Evolutionary conservation across 2,888 invertebrate genomes (phyloP), one percentile per base, ranked within the genome.

Genomic region (Tenthredo mesomela): DNA sequence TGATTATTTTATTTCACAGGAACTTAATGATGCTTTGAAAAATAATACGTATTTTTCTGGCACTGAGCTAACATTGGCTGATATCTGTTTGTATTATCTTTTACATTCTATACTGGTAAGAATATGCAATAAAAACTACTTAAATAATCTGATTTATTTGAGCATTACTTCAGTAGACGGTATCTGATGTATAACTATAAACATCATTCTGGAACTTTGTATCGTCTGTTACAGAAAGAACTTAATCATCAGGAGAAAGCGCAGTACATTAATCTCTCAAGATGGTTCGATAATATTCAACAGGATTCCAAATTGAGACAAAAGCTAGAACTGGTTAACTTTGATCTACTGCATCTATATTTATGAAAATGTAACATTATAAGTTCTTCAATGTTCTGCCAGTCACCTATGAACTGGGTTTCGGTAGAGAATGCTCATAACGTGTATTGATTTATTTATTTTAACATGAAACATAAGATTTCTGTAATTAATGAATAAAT

Each of bases 221-320:
- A 25, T 84, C 86, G 84, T 87, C 90, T 88, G 87, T 95, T 95
- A 87, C 93, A 97, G 97, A 95, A 94, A 89, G 94, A 94, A 25
- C 93, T 97, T 18, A 94, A 95, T 12, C 93, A 95, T 37, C 93
- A 94, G 85, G 97, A 97, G 82, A 96, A 96, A 89, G 97, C 97
- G 89, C 95, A 95, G 82, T 94, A 95, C 86, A 90, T 97, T 37
- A 95, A 97, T 91, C 92, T 97, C 0, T 97, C 97, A 67, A 94
- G 97, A 88, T 97, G 97, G 97, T 96, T 95, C 88, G 96, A 96
- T 91, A 96, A 97, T 90, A 93, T 97, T 85, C 97, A 97, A 90
- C 95, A 96, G 85, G 95, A 96, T 85, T 94, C 95, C 0, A 94
- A 94, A 90, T 93, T 97, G n/a, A 94, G 96, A 84, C 94, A 94